Evolutionary conservation across 2,888 invertebrate species (phyloP).

Genomic region (Dolichopus griseipennis): DNA sequence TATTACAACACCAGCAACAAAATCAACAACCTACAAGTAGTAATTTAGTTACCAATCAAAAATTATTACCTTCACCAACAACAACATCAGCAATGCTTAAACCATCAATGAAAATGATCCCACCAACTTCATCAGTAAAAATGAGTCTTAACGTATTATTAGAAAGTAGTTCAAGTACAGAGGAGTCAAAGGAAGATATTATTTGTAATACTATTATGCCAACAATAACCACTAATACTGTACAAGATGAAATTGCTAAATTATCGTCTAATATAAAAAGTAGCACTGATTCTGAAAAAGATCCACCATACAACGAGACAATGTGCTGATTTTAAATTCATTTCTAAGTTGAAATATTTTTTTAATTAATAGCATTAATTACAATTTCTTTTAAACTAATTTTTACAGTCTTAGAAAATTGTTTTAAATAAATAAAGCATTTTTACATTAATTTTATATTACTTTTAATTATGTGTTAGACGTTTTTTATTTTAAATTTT

Average conservation of each 20-base stretch:
- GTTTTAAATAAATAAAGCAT: too few relatives aligned
- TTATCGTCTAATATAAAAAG: conserved; percentile 43
- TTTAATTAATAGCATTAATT: background rate
- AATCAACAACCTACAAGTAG: conserved; percentile 16
- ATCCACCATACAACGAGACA: conserved; percentile 43
- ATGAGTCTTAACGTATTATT: conserved; percentile 41
- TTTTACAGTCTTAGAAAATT: too few relatives aligned
- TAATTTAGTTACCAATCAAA: background rate
- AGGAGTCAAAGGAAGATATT: conserved; percentile 39
- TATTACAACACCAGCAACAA: background rate
- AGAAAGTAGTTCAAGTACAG: conserved; percentile 44
- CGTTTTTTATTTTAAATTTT: too few relatives aligned
- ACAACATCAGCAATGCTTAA: conserved; percentile 12
- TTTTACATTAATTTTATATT: too few relatives aligned
- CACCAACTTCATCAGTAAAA: conserved; percentile 21
- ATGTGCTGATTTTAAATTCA: conserved; percentile 39
- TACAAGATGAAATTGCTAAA: conserved; percentile 44
- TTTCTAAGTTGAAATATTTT: background rate
- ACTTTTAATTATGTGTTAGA: too few relatives aligned
- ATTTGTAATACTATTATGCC: conserved; percentile 31
- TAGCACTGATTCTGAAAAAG: conserved; percentile 43
- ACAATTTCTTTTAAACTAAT: background rate
- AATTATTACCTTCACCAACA: conserved; percentile 11
- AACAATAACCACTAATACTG: conserved; percentile 41
- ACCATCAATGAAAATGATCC: conserved; percentile 12